These are phyloP conservation scores for Caracal caracal DNA, from an alignment of 2,113 vertebrate species.

Conservation along the genomic window DNA sequence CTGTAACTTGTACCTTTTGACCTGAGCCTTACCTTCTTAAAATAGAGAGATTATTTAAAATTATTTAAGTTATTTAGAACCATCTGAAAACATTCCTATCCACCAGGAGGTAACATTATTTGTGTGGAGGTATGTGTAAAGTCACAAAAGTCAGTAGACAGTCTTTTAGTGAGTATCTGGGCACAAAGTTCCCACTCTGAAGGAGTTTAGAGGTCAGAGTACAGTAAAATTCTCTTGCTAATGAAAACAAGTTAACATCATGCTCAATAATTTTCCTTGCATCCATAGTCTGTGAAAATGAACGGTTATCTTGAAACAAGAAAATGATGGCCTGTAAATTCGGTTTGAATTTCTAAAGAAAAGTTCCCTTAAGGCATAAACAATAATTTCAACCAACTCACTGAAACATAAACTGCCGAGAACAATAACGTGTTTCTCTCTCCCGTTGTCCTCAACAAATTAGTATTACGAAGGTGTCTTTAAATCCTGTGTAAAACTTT, in stretches of 20 bases:
- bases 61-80: neutral
- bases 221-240: slow-evolving; percentile 5
- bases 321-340: neutral
- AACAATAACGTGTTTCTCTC: neutral
- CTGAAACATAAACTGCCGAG: neutral
- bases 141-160: neutral
- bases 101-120: neutral
- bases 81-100: neutral
- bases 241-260: neutral
- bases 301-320: neutral
- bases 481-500: neutral
- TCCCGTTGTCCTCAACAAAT: neutral
- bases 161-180: neutral
- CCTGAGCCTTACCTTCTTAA: neutral
- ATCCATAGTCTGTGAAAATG: neutral
- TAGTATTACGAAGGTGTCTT: neutral
- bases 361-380: slow-evolving; percentile 17
- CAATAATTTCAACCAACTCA: neutral
- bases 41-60: neutral
- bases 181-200: neutral
- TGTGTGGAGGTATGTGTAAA: neutral
- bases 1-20: neutral
- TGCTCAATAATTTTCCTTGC: neutral
- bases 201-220: neutral
- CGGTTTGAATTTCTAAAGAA: neutral